These are phyloP conservation scores for Urocolius indicus DNA, from an alignment of 2,113 vertebrate genomes.

Conservation along the genomic window DNA sequence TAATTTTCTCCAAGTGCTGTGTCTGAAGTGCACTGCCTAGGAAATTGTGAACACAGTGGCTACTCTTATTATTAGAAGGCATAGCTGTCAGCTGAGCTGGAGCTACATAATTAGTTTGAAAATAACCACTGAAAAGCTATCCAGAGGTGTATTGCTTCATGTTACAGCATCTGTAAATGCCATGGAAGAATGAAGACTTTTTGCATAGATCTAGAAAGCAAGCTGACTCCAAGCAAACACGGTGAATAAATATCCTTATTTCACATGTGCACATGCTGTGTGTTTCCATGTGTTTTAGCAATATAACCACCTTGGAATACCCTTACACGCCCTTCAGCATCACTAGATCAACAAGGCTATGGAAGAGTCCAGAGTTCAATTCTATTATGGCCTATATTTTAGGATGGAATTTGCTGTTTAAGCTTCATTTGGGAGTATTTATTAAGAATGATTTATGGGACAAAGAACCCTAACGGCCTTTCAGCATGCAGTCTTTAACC, in stretches of 20 bases:
- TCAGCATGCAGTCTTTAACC: background rate
- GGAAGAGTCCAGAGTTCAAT: background rate
- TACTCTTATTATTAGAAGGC: background rate
- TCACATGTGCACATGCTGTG: background rate
- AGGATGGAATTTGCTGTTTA: background rate
- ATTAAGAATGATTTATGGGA: background rate
- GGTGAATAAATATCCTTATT: background rate
- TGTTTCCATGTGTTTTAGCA: background rate
- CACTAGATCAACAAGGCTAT: background rate
- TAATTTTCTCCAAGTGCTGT: background rate
- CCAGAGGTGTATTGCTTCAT: background rate
- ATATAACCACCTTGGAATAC: background rate
- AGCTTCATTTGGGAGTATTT: background rate
- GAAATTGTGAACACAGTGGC: background rate
- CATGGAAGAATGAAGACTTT: background rate
- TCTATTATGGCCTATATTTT: background rate
- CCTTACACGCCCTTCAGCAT: background rate
- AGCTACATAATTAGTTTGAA: background rate
- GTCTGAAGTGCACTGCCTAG: background rate
- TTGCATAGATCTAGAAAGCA: background rate
- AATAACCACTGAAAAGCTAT: background rate
- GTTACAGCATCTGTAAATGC: background rate
- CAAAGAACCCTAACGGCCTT: background rate
- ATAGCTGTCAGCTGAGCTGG: background rate
- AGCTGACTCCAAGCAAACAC: background rate